These are phyloP conservation scores for Eumeta japonica DNA, from an alignment of 1,140 invertebrate genomes.

Conservation along the genomic window DNA sequence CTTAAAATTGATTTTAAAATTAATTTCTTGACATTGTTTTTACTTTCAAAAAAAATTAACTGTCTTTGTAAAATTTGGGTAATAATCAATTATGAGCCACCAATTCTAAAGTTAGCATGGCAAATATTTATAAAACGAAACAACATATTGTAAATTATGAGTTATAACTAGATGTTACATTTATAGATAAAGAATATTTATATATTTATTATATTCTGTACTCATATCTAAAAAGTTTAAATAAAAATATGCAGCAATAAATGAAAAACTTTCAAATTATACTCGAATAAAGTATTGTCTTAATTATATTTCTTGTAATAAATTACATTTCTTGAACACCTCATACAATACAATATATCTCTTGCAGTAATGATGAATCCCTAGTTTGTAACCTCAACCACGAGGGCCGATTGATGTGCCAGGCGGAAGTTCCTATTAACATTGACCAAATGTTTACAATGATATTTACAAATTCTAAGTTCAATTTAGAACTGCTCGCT, in stretches of 20 bases:
- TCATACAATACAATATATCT: background rate
- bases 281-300: too few species aligned
- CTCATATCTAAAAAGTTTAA: too few species aligned
- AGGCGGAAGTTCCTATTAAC: slow-evolving; percentile 74
- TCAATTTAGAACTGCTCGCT: slow-evolving; percentile 81
- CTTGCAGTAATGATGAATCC: background rate
- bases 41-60: background rate
- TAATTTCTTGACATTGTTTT: background rate
- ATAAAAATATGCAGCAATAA: too few species aligned
- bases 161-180: too few species aligned
- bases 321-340: background rate
- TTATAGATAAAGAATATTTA: too few species aligned
- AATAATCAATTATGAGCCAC: too few species aligned
- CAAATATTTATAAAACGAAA: too few species aligned
- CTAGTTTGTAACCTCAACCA: slow-evolving; percentile 67
- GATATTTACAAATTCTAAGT: slow-evolving; percentile 89
- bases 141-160: too few species aligned
- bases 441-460: slow-evolving; percentile 89
- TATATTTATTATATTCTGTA: too few species aligned
- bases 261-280: too few species aligned
- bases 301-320: background rate
- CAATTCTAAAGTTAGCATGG: too few species aligned
- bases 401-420: slow-evolving; percentile 73
- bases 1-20: background rate
- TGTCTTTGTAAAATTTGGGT: too few species aligned